Conservation (phyloP, 2,888 invertebrate genomes). For the Seira sanloemensis region DNA sequence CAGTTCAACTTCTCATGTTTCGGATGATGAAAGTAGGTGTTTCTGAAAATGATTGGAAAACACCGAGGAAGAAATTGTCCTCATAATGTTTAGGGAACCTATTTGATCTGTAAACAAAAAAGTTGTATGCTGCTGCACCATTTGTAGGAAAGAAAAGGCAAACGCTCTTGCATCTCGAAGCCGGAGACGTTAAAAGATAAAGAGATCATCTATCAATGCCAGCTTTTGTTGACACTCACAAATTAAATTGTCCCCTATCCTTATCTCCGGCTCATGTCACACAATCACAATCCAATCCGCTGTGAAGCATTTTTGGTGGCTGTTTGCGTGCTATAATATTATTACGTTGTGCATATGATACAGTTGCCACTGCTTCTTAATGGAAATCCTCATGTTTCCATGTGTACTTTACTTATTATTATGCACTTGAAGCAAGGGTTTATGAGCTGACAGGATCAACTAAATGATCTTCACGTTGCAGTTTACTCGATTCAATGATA, state of each 20-base stretch:
- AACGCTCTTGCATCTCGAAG: too few species aligned
- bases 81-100: too few species aligned
- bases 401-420: background rate
- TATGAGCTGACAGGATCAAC: slow-evolving; percentile 1
- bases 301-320: background rate
- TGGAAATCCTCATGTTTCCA: background rate
- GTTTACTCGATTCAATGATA: slow-evolving; percentile 4
- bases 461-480: background rate
- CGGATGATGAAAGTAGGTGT: too few species aligned
- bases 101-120: too few species aligned
- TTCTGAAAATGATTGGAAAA: too few species aligned
- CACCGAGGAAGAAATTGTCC: too few species aligned
- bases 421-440: background rate
- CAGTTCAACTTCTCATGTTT: too few species aligned
- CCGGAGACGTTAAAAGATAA: background rate
- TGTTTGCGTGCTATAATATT: too few species aligned
- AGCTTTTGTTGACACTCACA: slow-evolving; percentile 65
- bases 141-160: too few species aligned
- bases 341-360: too few species aligned
- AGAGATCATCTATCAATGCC: slow-evolving; percentile 62
- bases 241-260: slow-evolving; percentile 58
- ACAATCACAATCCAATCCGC: slow-evolving; percentile 37
- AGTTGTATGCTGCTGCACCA: too few species aligned
- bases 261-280: slow-evolving; percentile 57
- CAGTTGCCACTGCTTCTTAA: background rate